Evolutionary conservation across 1,140 invertebrate species (phyloP), one percentile per base, ranked within the genome.

Genomic region (Riptortus pedestris): DNA sequence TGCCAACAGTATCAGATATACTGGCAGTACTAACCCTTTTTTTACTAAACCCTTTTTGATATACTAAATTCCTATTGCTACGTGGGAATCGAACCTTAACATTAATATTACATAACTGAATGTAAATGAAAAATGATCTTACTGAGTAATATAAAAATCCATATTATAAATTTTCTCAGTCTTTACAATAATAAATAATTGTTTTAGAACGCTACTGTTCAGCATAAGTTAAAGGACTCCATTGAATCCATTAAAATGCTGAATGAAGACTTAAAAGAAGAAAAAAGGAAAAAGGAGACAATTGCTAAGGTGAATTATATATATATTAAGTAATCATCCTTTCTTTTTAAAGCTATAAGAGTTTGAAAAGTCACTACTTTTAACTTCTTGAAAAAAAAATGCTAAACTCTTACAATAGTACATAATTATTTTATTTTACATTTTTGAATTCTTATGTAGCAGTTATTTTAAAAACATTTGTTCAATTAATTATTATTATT

Each of bases 301-400:
- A 51, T 51, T 51, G 48, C 48, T 12, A 24, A 45, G 16, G 43
- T 27, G 14, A 26, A 38, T 11, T 45, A 2, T 38, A 38, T 75
- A 67, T 60, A 27, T 62, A 4, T 27, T 16, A 27, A 58, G 20
- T 28, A 62, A 47, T 58, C 38, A 12, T 52, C 65, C 26, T 43
- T 64, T 63, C 48, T 12, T 57, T 38, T 38, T 38, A 38, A 45
- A 45, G 14, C 20, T 12, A 2, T 45, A n/a, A 12, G 14, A 2
- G 14, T 45, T 2, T n/a, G 20, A 2, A 2, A 14, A n/a, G 43
- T n/a, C 14, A n/a, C 43, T 12, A n/a, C 20, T n/a, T 45, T 2
- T 2, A n/a, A 7, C 7, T 9, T 16, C 33, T 16, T 38, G 33
- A 9, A 38, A 38, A 38, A 38, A 38, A 38, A 9, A 38, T 9